Evolutionary conservation across 2,113 vertebrate species (phyloP).

Genomic region (Carassius auratus): DNA sequence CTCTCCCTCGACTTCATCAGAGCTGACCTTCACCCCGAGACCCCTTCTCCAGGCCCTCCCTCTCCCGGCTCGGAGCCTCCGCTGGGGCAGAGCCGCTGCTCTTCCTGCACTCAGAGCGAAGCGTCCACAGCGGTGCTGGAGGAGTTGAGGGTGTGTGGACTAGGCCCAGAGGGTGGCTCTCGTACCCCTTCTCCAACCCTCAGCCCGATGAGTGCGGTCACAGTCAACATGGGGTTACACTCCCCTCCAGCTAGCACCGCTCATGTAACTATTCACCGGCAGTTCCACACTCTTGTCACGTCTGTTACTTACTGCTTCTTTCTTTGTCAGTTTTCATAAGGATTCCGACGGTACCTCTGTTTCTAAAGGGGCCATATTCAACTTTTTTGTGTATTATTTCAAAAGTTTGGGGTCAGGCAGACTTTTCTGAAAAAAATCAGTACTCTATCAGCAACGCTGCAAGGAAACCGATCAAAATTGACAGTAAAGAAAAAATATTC

Average conservation of each 20-base stretch:
- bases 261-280: conserved; percentile 75
- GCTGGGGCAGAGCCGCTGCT: conserved; percentile 70
- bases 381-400: not conserved
- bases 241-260: conserved; percentile 66
- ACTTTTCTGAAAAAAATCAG: not conserved
- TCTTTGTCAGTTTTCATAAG: not conserved
- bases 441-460: not conserved
- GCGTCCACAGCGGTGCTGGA: conserved; percentile 73
- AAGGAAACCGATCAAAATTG: not conserved
- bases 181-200: conserved; percentile 76
- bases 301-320: not conserved
- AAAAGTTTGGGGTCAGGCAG: not conserved
- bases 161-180: conserved; percentile 69
- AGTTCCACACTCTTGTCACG: not conserved
- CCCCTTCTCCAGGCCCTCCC: conserved; percentile 49
- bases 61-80: conserved; percentile 49
- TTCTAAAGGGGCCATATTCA: not conserved
- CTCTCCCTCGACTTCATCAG: conserved; percentile 60
- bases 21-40: conserved; percentile 54
- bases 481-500: not conserved
- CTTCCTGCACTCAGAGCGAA: conserved; percentile 62
- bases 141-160: conserved; percentile 71
- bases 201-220: conserved; percentile 77
- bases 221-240: conserved; percentile 74
- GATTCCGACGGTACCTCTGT: not conserved